These are phyloP conservation scores for Deilephila elpenor DNA, from an alignment of 2,888 invertebrate genomes.

Conservation along the genomic window DNA sequence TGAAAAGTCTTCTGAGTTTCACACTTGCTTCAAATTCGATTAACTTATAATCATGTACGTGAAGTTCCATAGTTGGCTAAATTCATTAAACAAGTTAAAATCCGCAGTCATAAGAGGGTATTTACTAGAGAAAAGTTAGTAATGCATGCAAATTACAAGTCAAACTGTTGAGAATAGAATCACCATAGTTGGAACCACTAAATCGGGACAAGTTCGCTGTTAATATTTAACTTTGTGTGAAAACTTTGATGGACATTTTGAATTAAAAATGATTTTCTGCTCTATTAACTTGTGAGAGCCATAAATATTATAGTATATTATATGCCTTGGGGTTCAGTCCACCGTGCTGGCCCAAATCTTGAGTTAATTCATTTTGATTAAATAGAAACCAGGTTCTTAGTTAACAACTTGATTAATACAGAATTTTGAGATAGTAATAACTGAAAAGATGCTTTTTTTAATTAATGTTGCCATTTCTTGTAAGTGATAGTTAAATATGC, in stretches of 20 bases:
- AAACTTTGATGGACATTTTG: neutral
- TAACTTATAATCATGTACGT: conserved; percentile 29
- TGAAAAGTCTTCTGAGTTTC: conserved; percentile 10
- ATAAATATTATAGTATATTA: no score
- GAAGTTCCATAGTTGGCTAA: conserved; percentile 37
- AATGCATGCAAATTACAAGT: conserved; percentile 58
- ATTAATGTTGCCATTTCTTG: no score
- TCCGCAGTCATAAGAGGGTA: conserved; percentile 42
- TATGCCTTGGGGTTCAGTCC: no score
- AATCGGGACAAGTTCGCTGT: neutral
- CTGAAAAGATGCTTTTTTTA: no score
- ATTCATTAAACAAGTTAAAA: conserved; percentile 43
- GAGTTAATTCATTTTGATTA: no score
- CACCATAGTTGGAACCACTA: conserved; percentile 3
- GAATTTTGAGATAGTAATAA: no score
- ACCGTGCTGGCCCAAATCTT: no score
- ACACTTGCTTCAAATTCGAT: conserved; percentile 26
- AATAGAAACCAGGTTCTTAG: no score
- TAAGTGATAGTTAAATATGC: no score
- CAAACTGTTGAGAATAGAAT: conserved; percentile 37
- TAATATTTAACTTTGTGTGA: neutral
- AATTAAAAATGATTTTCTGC: neutral
- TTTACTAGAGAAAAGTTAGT: conserved; percentile 51
- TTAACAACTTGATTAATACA: no score
- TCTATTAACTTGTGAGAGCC: neutral